phyloP scores from a whole-genome alignment of 2,113 vertebrate genomes.

The Lipophrys pholis region DNA sequence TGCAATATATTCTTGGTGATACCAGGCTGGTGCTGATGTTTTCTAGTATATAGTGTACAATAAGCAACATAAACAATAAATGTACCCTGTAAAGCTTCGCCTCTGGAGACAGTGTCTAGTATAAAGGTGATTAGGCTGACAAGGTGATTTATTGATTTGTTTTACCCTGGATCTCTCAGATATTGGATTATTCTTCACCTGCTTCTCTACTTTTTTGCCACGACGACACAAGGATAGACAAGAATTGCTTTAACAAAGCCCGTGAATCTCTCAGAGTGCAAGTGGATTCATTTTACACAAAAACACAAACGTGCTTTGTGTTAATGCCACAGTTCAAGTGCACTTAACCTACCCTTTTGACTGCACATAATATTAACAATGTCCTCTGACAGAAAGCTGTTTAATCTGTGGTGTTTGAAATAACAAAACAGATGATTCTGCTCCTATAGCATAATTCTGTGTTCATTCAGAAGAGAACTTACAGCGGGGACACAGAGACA shows the following conservation, averaged over 20 bases:
- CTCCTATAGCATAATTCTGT: neutral
- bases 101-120: neutral
- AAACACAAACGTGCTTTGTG: neutral
- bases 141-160: conserved; percentile 2
- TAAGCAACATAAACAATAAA: neutral
- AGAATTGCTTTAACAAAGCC: neutral
- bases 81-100: neutral
- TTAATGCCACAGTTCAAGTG: conserved; percentile 3
- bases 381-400: neutral
- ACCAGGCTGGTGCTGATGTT: neutral
- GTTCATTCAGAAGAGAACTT: no score
- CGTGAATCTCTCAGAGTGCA: neutral
- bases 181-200: neutral
- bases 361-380: neutral
- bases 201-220: neutral
- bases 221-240: neutral
- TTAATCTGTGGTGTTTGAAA: neutral
- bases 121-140: neutral
- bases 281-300: neutral
- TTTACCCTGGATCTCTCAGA: neutral
- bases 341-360: neutral
- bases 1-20: no score
- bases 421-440: neutral
- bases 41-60: neutral
- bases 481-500: neutral